Percentiles rank a stretch among this genome's conserved stretches.
These are phyloP conservation scores for Bradypus variegatus DNA, from an alignment of 2,797 vertebrate genomes.

Conservation along the genomic window DNA sequence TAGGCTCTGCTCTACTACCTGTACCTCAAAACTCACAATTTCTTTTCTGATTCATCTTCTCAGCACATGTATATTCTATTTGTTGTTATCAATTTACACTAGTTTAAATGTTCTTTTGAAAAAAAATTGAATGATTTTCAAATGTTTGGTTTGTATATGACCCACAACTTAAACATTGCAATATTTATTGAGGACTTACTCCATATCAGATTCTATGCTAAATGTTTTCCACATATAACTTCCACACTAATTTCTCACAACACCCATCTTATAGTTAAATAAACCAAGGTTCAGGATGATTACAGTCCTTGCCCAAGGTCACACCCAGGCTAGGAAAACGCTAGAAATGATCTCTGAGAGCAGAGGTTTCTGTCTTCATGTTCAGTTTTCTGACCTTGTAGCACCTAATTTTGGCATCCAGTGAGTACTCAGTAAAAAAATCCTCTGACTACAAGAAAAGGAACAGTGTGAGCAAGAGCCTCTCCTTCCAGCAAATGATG, in stretches of 20 bases:
- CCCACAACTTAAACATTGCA: neutral
- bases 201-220: conserved; percentile 10
- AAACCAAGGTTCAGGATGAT: neutral
- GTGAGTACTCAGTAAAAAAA: neutral
- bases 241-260: conserved; percentile 5
- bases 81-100: conserved; percentile 25
- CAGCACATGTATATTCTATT: neutral
- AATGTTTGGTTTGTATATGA: neutral
- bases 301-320: neutral
- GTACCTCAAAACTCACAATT: neutral
- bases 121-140: neutral
- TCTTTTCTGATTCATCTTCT: conserved; percentile 24
- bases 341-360: neutral
- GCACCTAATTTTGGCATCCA: neutral
- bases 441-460: neutral
- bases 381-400: neutral
- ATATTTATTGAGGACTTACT: neutral
- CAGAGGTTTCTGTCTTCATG: neutral
- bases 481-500: conserved; percentile 31
- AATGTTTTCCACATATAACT: neutral
- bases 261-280: neutral
- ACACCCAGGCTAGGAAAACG: neutral
- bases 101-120: conserved; percentile 17
- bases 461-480: neutral
- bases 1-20: neutral